Base-by-base conservation (phyloP, 2,113 vertebrate genomes). In the Poicephalus meyeri region DNA sequence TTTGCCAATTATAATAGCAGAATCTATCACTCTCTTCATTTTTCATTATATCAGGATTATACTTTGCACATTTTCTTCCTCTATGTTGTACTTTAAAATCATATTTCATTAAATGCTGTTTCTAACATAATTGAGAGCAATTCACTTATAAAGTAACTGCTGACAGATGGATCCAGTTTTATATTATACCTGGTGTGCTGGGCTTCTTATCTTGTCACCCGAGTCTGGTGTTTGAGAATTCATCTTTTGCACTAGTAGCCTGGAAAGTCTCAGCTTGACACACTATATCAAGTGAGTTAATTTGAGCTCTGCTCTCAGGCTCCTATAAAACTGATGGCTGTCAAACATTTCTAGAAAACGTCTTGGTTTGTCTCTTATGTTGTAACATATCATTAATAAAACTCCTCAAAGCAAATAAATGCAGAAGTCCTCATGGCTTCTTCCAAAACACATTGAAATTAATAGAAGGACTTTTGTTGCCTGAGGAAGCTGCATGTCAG, bases 91-190 rank as follows among this genome's bases (percentile, higher is more conserved):
- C 80, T 95, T 94, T 49, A 84, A 93, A 89, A 94, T 89, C 61
- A 9, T 60, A 86, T 96, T 93, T 94, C 82, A 91, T 94, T 93
- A 95, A 94, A 95, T 86, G 74, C 89, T 93, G 68, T 93, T 97
- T 89, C 87, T 88, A 41, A 74, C 26, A 17, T 91, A 95, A 96
- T 77, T 93, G 93, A 94, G 91, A 94, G 74, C 84, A 73, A 93
- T 97, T 95, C 89, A 80, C 68, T 93, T 69, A 80, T 25, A 71
- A 94, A 95, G 69, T 83, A 78, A 78, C 84, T 60, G 42, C 81
- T 96, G 95, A 83, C 87, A 91, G 91, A 89, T 91, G 64, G 84
- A 95, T 91, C 78, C 74, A 86, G 94, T 95, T 77, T 21, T 83
- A 79, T 74, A 85, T 84, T 49, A 70, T 11, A 76, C 60, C 13